phyloP scores from a whole-genome alignment of 2,113 vertebrate species.

The Pteropus alecto region DNA sequence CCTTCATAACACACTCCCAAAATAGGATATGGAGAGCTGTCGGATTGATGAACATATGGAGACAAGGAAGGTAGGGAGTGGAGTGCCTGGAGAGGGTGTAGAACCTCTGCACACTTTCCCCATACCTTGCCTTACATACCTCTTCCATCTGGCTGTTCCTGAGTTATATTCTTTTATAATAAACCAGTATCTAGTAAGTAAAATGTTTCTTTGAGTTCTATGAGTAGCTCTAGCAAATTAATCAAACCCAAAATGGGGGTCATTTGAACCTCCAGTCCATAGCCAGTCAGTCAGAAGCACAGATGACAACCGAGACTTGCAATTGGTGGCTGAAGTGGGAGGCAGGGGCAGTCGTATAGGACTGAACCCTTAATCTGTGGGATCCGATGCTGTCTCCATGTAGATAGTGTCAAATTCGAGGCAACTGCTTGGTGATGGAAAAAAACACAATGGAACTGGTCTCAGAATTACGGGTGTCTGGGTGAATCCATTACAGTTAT shows the following conservation, averaged over 20 bases:
- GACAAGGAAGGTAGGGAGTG: background rate
- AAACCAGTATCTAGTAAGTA: background rate
- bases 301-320: background rate
- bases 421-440: background rate
- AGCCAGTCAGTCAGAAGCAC: background rate
- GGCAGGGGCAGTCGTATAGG: background rate
- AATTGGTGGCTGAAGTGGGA: background rate
- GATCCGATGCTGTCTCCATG: background rate
- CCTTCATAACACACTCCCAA: background rate
- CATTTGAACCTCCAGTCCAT: background rate
- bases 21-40: background rate
- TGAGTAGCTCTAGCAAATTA: background rate
- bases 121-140: background rate
- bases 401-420: background rate
- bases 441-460: background rate
- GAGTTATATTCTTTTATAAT: background rate
- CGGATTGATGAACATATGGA: background rate
- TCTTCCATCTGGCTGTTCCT: background rate
- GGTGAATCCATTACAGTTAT: background rate
- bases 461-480: background rate
- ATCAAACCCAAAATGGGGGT: background rate
- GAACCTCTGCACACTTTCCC: background rate
- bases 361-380: background rate
- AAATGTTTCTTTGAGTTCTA: background rate
- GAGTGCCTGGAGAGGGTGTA: background rate